Conservation (phyloP, 2,888 invertebrate species). For the Cheilosia variabilis region DNA sequence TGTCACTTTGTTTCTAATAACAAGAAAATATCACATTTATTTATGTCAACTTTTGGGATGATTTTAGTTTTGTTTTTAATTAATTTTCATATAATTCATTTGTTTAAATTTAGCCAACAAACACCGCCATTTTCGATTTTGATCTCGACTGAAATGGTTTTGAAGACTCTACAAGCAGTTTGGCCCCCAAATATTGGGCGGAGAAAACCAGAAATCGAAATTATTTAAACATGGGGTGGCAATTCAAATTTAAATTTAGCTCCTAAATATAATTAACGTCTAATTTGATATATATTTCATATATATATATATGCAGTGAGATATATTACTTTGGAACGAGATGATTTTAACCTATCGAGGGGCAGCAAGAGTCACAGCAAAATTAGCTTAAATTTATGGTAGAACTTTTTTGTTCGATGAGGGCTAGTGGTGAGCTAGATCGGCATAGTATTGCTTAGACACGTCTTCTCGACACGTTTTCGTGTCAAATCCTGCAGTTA, state of each 20-base stretch:
- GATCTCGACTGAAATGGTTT: neutral
- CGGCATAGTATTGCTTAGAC: too few relatives aligned
- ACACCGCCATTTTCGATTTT: slow-evolving; percentile 22
- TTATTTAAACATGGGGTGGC: neutral
- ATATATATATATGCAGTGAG: too few relatives aligned
- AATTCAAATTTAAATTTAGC: too few relatives aligned
- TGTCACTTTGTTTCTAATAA: slow-evolving; percentile 67
- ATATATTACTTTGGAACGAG: too few relatives aligned
- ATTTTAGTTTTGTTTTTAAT: slow-evolving; percentile 32
- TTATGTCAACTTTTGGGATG: slow-evolving; percentile 68
- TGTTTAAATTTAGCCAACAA: slow-evolving; percentile 10
- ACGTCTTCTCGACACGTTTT: too few relatives aligned
- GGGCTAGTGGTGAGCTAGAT: too few relatives aligned
- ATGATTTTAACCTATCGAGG: too few relatives aligned
- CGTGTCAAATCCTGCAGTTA: too few relatives aligned
- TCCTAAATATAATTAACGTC: too few relatives aligned
- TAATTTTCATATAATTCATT: neutral
- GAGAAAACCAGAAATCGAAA: slow-evolving; percentile 10
- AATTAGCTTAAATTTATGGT: too few relatives aligned
- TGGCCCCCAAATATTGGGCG: neutral
- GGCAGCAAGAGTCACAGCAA: too few relatives aligned
- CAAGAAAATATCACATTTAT: slow-evolving; percentile 73
- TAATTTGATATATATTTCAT: neutral
- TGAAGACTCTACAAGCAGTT: slow-evolving; percentile 25
- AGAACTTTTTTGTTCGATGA: too few relatives aligned